Conservation (phyloP, 2,797 vertebrate species). For the Myotis planiceps region DNA sequence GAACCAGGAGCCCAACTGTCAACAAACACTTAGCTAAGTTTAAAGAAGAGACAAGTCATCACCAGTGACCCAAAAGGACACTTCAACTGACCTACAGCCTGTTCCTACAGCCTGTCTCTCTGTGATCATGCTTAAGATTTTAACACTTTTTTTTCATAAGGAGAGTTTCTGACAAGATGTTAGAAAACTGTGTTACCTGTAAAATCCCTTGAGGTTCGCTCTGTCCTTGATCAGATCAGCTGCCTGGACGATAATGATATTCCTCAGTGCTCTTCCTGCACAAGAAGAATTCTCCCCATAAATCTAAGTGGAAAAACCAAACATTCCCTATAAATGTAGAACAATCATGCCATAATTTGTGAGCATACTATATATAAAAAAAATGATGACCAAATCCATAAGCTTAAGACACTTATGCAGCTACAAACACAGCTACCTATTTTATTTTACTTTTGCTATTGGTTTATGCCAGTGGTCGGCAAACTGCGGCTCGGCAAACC, state of each 20-base stretch:
- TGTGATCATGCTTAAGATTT: slow-evolving; percentile 23
- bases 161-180: slow-evolving; percentile 50
- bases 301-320: slow-evolving; percentile 90
- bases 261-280: slow-evolving; percentile 94
- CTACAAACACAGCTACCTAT: not conserved
- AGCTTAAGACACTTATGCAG: not conserved
- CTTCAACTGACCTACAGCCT: not conserved
- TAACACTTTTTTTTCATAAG: not conserved
- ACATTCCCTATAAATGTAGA: not conserved
- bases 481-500: too few species aligned
- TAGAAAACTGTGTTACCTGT: slow-evolving; percentile 85
- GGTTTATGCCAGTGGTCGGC: not conserved
- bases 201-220: slow-evolving; percentile 95
- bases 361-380: not conserved
- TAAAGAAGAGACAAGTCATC: not conserved
- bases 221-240: slow-evolving; percentile 97
- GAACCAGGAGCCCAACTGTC: not conserved
- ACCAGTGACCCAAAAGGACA: not conserved
- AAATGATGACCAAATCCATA: not conserved
- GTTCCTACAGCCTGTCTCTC: not conserved
- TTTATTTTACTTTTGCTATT: slow-evolving; percentile 44
- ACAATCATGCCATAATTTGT: not conserved
- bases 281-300: slow-evolving; percentile 97
- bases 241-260: slow-evolving; percentile 94
- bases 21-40: not conserved